phyloP scores from a whole-genome alignment of 23 tunicate species.

The Phallusia fumigata region DNA sequence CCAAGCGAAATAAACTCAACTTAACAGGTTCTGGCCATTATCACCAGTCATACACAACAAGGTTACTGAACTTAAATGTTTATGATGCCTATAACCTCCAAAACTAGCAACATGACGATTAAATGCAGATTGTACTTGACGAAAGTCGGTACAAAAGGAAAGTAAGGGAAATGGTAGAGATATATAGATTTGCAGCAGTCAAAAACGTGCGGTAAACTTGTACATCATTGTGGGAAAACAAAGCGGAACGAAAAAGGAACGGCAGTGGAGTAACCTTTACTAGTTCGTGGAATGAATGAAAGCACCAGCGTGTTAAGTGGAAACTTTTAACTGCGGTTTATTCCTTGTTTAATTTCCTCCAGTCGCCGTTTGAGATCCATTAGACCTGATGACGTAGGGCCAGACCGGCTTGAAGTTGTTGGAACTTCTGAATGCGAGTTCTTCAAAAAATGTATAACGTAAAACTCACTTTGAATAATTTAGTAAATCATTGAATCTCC shows the following conservation, averaged over 20 bases:
- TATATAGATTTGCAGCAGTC: too few relatives aligned
- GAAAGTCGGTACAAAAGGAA: neutral
- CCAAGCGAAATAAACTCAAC: too few relatives aligned
- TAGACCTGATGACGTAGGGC: neutral
- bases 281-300: neutral
- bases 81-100: too few relatives aligned
- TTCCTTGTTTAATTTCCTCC: slow-evolving; percentile 21
- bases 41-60: too few relatives aligned
- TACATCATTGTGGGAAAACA: too few relatives aligned
- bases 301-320: neutral
- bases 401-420: neutral
- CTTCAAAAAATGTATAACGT: neutral
- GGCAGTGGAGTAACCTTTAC: neutral
- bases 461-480: neutral
- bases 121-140: neutral
- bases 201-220: too few relatives aligned
- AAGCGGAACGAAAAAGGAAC: neutral
- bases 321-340: neutral
- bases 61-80: too few relatives aligned
- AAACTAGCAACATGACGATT: neutral
- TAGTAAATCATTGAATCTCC: too few relatives aligned
- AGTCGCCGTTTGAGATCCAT: slow-evolving; percentile 23
- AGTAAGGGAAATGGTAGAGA: too few relatives aligned
- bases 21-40: too few relatives aligned
- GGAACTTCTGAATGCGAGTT: neutral